These are phyloP conservation scores for Volucella bombylans DNA, from an alignment of 2,888 invertebrate species.

Conservation along the genomic window DNA sequence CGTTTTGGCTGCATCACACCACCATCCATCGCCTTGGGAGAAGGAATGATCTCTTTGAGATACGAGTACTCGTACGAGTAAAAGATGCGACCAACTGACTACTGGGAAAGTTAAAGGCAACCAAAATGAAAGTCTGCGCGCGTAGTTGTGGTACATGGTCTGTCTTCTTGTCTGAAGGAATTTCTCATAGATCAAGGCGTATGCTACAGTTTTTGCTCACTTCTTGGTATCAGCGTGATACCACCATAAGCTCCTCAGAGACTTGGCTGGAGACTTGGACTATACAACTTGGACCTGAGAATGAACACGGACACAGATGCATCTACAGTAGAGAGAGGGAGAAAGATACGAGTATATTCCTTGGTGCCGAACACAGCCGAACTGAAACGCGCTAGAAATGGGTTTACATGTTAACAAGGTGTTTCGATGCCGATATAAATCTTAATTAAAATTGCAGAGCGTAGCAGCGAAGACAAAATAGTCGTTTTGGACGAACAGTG, in stretches of 20 bases:
- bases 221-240: conserved; percentile 56
- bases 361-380: too few relatives aligned
- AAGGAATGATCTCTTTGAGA: conserved; percentile 1
- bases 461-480: conserved; percentile 62
- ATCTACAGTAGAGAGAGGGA: conserved; percentile 25
- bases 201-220: conserved; percentile 44
- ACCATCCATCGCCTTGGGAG: neutral
- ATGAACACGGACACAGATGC: too few relatives aligned
- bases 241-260: conserved; percentile 59
- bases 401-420: conserved; percentile 76
- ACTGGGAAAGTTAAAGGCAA: conserved; percentile 12
- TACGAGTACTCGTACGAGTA: neutral
- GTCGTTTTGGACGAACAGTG: too few relatives aligned
- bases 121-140: conserved; percentile 56
- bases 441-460: conserved; percentile 76
- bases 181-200: conserved; percentile 66
- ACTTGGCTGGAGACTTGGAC: conserved; percentile 25
- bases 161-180: conserved; percentile 63
- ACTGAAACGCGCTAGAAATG: conserved; percentile 71
- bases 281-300: neutral
- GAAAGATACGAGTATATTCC: conserved; percentile 44
- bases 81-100: neutral
- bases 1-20: too few relatives aligned
- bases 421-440: conserved; percentile 76
- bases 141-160: conserved; percentile 35